Evolutionary conservation across 2,113 vertebrate genomes (phyloP).

Genomic region (Machaerirhynchus nigripectus): DNA sequence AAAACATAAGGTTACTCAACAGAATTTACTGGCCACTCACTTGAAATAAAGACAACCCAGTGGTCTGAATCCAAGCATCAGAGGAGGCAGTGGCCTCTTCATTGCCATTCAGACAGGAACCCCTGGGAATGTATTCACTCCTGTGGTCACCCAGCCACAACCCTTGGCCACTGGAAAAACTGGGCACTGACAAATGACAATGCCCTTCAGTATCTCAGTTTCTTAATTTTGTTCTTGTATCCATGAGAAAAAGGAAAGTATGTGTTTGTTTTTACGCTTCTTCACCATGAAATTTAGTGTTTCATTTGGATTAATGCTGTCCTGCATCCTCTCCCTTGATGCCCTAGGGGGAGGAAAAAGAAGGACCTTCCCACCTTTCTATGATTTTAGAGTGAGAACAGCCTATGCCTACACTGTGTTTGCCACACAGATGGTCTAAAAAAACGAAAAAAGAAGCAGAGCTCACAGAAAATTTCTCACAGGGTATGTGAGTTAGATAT

Average conservation of each 20-base stretch:
- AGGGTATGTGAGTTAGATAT: neutral
- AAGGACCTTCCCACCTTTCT: neutral
- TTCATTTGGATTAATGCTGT: neutral
- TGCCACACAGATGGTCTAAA: neutral
- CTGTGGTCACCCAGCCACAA: accelerated
- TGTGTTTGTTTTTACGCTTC: neutral
- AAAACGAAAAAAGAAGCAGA: neutral
- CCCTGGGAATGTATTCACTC: neutral
- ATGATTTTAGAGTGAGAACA: neutral
- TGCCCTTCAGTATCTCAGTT: neutral
- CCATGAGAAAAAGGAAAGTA: neutral
- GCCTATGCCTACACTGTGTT: neutral
- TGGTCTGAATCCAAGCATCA: neutral
- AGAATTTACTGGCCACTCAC: neutral
- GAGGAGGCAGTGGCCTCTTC: neutral
- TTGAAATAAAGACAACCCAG: neutral
- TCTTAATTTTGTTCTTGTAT: neutral
- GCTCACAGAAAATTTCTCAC: neutral
- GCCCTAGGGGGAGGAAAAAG: neutral
- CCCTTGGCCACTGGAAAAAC: neutral
- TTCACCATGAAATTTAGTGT: neutral
- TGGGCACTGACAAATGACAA: neutral
- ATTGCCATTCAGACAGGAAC: neutral
- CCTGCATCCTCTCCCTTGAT: accelerated
- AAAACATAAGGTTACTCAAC: neutral